These are phyloP conservation scores for Mionectes macconnelli DNA, from an alignment of 2,113 vertebrate species.

Conservation along the genomic window DNA sequence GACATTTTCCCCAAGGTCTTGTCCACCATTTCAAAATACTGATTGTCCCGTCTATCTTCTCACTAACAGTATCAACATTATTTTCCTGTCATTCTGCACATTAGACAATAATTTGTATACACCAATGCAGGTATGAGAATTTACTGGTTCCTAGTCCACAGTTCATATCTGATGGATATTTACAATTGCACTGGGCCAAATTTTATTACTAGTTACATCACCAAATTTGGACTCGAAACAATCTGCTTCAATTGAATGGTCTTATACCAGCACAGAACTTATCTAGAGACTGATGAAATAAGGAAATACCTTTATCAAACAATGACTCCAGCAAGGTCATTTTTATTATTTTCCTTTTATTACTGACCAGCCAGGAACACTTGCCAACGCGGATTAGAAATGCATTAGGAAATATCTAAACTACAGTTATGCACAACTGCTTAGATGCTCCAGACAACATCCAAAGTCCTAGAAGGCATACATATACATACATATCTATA, in stretches of 20 bases:
- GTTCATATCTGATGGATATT: not conserved
- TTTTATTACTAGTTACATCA: not conserved
- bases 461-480: not conserved
- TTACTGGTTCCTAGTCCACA: not conserved
- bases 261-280: not conserved
- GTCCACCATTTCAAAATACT: not conserved
- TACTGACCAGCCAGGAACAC: constrained; percentile 2
- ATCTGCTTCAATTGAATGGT: not conserved
- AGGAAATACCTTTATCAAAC: constrained; percentile 3
- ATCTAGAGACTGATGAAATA: not conserved
- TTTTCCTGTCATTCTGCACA: not conserved
- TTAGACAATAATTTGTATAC: not conserved
- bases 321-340: not conserved
- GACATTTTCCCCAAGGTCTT: not conserved
- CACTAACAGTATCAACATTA: not conserved
- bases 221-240: not conserved
- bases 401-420: not conserved
- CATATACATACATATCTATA: not conserved
- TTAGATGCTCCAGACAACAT: not conserved
- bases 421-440: not conserved
- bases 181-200: not conserved
- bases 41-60: not conserved
- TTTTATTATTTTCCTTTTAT: constrained; percentile 21
- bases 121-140: not conserved
- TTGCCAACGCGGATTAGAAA: not conserved